These are phyloP conservation scores for Mormyrus lacerda DNA, from an alignment of 2,113 vertebrate species.

Conservation along the genomic window DNA sequence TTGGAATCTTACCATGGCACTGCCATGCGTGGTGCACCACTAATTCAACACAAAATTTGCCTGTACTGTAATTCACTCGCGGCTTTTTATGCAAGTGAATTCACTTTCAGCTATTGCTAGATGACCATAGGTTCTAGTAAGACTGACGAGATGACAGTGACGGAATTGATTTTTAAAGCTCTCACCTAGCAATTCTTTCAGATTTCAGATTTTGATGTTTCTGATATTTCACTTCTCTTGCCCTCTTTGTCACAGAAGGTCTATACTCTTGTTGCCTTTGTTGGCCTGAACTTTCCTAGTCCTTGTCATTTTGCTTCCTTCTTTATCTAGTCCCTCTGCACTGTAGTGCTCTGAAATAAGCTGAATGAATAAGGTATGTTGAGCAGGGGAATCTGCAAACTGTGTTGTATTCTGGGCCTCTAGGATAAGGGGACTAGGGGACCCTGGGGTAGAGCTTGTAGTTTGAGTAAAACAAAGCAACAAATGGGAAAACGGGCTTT, in stretches of 20 bases:
- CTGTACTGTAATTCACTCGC: not conserved
- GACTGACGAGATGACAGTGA: not conserved
- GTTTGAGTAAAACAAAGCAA: not conserved
- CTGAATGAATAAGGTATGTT: no score
- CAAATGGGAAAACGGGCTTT: not conserved
- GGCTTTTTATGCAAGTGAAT: not conserved
- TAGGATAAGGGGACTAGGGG: not conserved
- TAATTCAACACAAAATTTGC: not conserved
- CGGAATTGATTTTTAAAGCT: not conserved
- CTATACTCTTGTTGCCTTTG: not conserved
- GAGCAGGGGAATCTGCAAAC: not conserved
- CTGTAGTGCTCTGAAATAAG: not conserved
- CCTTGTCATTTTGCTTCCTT: not conserved
- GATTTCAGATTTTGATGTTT: not conserved
- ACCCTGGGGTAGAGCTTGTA: not conserved
- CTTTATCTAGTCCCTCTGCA: not conserved
- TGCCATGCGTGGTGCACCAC: not conserved
- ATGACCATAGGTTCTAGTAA: not conserved
- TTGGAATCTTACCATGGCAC: not conserved
- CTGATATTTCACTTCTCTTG: not conserved
- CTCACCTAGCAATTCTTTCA: not conserved
- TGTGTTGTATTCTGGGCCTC: not conserved
- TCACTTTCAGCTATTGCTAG: not conserved
- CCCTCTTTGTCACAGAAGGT: not conserved
- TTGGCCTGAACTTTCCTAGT: not conserved